Percentiles rank a stretch among this genome's conserved stretches.
Evolutionary conservation across 2,797 vertebrate species (phyloP).

Genomic region (Podargus strigoides): DNA sequence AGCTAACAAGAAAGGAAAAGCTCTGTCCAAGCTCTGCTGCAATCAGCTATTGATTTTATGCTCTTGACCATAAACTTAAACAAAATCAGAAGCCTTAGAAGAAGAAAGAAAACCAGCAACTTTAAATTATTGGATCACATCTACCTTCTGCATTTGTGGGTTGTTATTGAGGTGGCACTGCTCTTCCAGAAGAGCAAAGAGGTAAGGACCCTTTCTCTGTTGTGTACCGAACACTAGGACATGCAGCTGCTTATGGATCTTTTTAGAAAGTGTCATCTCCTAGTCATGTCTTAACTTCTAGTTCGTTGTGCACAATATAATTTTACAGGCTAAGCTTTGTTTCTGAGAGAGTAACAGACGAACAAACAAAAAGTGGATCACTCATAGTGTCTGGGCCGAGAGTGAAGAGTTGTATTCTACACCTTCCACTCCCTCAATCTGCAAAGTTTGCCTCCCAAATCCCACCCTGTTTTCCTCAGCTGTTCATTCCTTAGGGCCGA

Average conservation of each 20-base stretch:
- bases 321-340: not conserved
- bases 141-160: not conserved
- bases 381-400: not conserved
- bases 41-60: not conserved
- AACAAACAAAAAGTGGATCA: not conserved
- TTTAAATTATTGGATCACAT: not conserved
- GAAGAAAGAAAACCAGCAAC: not conserved
- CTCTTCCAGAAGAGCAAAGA: not conserved
- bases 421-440: fast-evolving
- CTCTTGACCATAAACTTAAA: not conserved
- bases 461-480: not conserved
- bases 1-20: no score
- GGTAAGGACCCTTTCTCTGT: not conserved
- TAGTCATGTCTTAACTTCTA: not conserved
- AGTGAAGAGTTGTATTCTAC: not conserved
- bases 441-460: not conserved
- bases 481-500: not conserved
- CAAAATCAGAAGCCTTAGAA: not conserved
- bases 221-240: not conserved
- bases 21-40: no score
- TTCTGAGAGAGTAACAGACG: not conserved
- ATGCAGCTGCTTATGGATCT: not conserved
- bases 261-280: not conserved
- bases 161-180: not conserved
- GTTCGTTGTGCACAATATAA: not conserved